Evolutionary conservation across 1,140 invertebrate genomes (phyloP).

Genomic region (Drosophila tropicalis): DNA sequence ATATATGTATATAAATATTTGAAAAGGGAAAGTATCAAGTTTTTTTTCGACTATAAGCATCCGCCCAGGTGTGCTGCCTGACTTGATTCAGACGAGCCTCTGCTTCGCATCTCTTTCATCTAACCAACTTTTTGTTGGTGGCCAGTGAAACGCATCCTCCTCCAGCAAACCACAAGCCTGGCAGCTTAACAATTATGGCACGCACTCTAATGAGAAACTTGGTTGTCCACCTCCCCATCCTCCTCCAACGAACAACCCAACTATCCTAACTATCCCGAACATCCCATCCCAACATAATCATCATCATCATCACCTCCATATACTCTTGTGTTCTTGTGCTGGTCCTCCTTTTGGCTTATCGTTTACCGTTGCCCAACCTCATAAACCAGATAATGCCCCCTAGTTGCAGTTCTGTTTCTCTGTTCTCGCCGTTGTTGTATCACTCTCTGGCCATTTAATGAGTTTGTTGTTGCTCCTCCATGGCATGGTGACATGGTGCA

Average conservation of each 20-base stretch:
- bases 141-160: constrained; percentile 40
- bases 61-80: constrained; percentile 16
- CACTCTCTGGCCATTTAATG: constrained; percentile 53
- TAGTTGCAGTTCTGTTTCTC: constrained; percentile 49
- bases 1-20: constrained; percentile 14
- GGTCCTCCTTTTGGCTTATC: constrained; percentile 7
- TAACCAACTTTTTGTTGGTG: too few relatives aligned
- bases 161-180: constrained; percentile 20
- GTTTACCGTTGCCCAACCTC: constrained; percentile 73
- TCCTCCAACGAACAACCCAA: neutral
- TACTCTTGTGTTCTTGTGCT: constrained; percentile 6
- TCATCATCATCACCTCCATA: neutral
- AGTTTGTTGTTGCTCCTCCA: constrained; percentile 53
- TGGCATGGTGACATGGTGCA: constrained; percentile 39
- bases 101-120: too few relatives aligned
- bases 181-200: constrained; percentile 56
- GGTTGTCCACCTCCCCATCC: neutral
- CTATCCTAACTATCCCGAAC: neutral
- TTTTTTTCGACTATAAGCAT: constrained; percentile 29
- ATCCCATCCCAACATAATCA: neutral
- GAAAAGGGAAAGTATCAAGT: constrained; percentile 17
- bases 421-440: constrained; percentile 14
- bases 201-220: constrained; percentile 57
- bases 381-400: constrained; percentile 67
- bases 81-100: too few relatives aligned